Evolutionary conservation across 2,797 vertebrate genomes (phyloP).

Genomic region (Pangasius sanitwongsei): DNA sequence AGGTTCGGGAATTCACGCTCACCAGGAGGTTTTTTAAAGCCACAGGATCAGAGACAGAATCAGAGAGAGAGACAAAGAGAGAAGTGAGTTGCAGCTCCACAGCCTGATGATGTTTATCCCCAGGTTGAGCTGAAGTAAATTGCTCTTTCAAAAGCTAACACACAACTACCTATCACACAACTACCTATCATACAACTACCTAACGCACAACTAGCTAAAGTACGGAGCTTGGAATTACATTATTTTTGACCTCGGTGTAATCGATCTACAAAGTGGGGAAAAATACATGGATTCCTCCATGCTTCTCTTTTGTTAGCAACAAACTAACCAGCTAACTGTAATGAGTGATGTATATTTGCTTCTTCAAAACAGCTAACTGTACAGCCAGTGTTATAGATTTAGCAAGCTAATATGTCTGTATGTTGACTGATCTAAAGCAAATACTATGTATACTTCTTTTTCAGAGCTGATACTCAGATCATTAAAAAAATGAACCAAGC

Average conservation of each 20-base stretch:
- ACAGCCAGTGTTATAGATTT: not conserved
- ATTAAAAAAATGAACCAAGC: not conserved
- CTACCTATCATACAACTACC: not conserved
- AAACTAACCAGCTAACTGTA: not conserved
- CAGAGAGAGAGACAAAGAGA: not conserved
- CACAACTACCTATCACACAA: not conserved
- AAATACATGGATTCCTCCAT: not conserved
- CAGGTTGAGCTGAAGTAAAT: not conserved
- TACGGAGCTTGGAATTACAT: not conserved
- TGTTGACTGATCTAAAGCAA: not conserved
- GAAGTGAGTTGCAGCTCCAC: not conserved
- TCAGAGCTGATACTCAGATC: not conserved
- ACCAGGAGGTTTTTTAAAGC: not conserved
- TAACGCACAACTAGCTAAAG: not conserved
- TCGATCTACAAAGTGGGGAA: too few relatives aligned
- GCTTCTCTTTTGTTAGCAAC: not conserved
- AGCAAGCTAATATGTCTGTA: not conserved
- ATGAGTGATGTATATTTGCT: not conserved
- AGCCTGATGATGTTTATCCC: not conserved
- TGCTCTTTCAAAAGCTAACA: not conserved
- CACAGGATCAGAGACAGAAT: not conserved
- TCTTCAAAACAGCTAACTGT: not conserved
- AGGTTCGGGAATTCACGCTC: not conserved
- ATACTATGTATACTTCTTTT: not conserved
- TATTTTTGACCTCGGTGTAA: too few relatives aligned